phyloP scores from a whole-genome alignment of 1,140 invertebrate genomes.

The Agrypnia vestita region DNA sequence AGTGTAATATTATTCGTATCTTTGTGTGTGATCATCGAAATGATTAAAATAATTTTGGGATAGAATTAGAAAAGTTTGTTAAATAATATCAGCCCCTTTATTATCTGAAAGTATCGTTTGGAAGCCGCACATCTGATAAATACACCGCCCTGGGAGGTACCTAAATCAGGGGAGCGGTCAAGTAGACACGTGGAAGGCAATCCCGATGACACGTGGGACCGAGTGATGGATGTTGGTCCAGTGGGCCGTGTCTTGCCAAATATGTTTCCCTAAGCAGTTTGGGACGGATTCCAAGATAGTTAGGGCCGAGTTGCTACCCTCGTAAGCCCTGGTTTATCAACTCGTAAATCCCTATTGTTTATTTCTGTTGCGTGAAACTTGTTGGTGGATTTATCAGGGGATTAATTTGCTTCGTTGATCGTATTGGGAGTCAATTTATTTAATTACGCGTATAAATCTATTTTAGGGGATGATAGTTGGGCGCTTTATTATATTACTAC shows the following conservation, averaged over 20 bases:
- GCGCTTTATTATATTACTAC: no score
- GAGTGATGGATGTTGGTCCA: constrained; percentile 8
- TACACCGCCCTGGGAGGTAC: background rate
- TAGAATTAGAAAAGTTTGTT: no score
- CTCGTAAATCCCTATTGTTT: background rate
- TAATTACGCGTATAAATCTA: no score
- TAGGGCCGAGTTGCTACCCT: background rate
- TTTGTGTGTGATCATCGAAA: no score
- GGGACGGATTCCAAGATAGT: constrained; percentile 11
- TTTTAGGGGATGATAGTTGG: no score
- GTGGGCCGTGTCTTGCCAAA: background rate
- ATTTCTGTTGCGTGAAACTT: background rate
- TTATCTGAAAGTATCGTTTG: no score
- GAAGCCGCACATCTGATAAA: no score
- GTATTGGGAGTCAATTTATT: no score
- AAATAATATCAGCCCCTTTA: no score
- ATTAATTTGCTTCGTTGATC: background rate
- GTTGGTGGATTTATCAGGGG: constrained; percentile 17
- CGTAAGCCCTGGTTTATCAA: background rate
- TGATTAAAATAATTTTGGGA: no score
- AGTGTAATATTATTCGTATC: no score
- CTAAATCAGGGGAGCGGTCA: constrained; percentile 5
- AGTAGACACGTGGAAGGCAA: constrained; percentile 11
- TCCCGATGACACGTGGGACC: constrained; percentile 11
- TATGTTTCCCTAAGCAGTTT: constrained; percentile 4